Conservation (phyloP, 2,888 invertebrate species). For the Choristoneura rosaceana region DNA sequence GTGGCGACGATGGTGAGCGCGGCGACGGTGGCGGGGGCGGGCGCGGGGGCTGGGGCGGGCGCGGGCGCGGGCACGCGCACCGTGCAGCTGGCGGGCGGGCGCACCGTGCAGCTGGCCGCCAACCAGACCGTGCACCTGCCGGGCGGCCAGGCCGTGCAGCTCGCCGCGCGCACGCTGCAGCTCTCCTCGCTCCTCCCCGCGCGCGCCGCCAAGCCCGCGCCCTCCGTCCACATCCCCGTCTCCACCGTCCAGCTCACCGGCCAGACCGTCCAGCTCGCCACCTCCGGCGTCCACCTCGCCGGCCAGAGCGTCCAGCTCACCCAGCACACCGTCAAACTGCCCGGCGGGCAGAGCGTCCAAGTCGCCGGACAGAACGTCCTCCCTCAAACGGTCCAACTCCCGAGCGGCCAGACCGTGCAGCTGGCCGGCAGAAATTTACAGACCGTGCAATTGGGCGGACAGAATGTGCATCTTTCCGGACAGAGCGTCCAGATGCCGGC, state of each 20-base stretch:
- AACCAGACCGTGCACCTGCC: constrained; percentile 69
- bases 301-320: constrained; percentile 63
- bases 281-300: constrained; percentile 60
- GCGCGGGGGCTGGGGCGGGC: constrained; percentile 62
- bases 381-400: constrained; percentile 60
- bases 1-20: constrained; percentile 64
- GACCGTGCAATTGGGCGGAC: constrained; percentile 53
- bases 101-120: constrained; percentile 71
- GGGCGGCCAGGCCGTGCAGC: constrained; percentile 54
- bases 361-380: constrained; percentile 53
- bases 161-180: constrained; percentile 62
- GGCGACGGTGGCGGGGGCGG: constrained; percentile 52
- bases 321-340: constrained; percentile 63
- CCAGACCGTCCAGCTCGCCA: constrained; percentile 70
- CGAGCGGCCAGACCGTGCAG: constrained; percentile 51
- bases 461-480: constrained; percentile 53
- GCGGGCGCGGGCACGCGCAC: constrained; percentile 63
- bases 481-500: constrained; percentile 47
- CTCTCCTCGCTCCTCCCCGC: constrained; percentile 66
- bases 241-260: constrained; percentile 72
- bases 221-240: constrained; percentile 69
- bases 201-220: constrained; percentile 57
- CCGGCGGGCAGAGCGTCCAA: constrained; percentile 46
- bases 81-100: constrained; percentile 71
- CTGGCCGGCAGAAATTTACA: constrained; percentile 58